Evolutionary conservation across 2,888 invertebrate genomes (phyloP).

Genomic region (Amphimallon solstitiale): DNA sequence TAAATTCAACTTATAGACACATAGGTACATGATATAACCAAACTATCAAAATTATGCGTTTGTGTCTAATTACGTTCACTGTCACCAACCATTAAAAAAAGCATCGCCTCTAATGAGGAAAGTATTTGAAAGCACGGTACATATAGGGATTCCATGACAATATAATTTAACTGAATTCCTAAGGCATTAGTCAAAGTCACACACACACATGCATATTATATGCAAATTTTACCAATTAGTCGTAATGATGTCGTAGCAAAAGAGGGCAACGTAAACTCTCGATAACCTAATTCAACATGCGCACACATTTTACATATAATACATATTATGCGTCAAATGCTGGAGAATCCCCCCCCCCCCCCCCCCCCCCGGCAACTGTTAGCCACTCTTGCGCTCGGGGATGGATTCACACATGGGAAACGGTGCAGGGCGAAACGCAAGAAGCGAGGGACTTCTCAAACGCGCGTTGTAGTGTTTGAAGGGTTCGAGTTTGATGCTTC

Average conservation of each 20-base stretch:
- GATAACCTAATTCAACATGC: constrained; percentile 29
- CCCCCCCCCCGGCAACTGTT: neutral
- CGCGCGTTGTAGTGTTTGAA: neutral
- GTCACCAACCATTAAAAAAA: too few relatives aligned
- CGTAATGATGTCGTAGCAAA: neutral
- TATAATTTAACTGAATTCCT: constrained; percentile 8
- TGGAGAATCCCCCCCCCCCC: neutral
- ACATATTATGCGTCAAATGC: neutral
- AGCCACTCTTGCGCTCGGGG: neutral
- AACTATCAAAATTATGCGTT: too few relatives aligned
- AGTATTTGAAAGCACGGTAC: too few relatives aligned
- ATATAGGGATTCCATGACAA: neutral
- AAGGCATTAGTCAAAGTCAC: constrained; percentile 5
- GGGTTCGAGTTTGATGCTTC: constrained; percentile 13
- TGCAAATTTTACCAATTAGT: constrained; percentile 22
- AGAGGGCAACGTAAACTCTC: neutral
- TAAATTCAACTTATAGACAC: too few relatives aligned
- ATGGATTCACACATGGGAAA: neutral
- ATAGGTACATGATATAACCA: too few relatives aligned
- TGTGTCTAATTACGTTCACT: too few relatives aligned
- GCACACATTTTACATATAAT: neutral
- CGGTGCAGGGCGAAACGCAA: neutral
- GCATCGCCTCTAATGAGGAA: too few relatives aligned
- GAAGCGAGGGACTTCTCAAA: too few relatives aligned
- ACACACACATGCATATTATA: neutral